Base-by-base conservation (phyloP, 1,140 invertebrate species). In the Drosophila tropicalis region DNA sequence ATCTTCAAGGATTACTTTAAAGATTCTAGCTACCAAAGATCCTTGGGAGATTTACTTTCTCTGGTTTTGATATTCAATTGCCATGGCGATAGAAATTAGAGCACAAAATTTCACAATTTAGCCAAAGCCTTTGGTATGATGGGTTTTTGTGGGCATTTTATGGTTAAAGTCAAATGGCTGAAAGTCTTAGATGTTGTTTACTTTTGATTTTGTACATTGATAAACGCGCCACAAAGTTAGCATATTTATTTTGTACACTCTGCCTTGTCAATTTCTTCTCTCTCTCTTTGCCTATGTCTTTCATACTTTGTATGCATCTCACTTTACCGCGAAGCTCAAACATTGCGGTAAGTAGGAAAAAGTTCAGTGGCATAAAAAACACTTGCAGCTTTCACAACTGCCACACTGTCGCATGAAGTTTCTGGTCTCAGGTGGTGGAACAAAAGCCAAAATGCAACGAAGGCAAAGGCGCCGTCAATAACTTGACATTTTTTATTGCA, bases 161-260 rank as follows among this genome's bases (percentile, higher is more conserved):
- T 75, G 76, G 65, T 12, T 34, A 15, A 32, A 58, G 56, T 22
- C 12, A 60, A 51, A 10, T 22, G 44, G 6, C 57, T 39, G 10
- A 36, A 40, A 29, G 29, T 62, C 34, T 62, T 54, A 34, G 15
- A 19, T 44, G 62, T 60, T 86, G 70, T 80, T 89, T 74, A 70
- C 79, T 61, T 83, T 87, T 80, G 70, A 80, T 87, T 87, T 87
- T 63, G 67, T 77, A 69, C 84, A 76, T 82, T 86, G 83, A 86
- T 87, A 83, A 76, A 84, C 66, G 62, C 13, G 13, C 63, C 81
- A 70, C 79, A 76, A 87, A 87, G 79, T 86, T 86, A 70, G 66
- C 79, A 82, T 87, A 87, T 87, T 87, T 87, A 82, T 86, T 82
- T 87, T 87, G 83, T 71, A 79, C 75, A 76, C 75, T 51, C 19